A percentile compares a stretch with the other conserved stretches of the same genome.
phyloP scores from a whole-genome alignment of 2,113 vertebrate genomes.

The Reinhardtius hippoglossoides region DNA sequence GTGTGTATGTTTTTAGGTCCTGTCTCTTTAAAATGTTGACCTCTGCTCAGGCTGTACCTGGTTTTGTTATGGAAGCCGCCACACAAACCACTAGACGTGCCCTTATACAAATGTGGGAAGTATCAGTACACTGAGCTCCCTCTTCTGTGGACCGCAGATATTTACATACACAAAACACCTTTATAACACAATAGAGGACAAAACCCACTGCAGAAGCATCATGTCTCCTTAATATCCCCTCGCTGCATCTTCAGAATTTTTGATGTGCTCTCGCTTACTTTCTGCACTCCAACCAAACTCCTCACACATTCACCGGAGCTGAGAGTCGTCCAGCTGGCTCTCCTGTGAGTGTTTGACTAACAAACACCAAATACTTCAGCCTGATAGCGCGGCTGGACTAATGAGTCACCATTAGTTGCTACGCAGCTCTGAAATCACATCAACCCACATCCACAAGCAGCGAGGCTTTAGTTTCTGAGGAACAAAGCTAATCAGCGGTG shows the following conservation, averaged over 20 bases:
- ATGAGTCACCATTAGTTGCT: conserved; percentile 29
- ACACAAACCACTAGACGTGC: no score
- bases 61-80: no score
- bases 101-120: no score
- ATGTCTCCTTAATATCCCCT: background rate
- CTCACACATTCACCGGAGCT: background rate
- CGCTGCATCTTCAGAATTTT: background rate
- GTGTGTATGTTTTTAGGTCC: no score
- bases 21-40: no score
- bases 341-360: conserved; percentile 16
- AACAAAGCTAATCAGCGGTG: background rate
- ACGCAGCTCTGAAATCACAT: conserved; percentile 9
- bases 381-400: conserved; percentile 26
- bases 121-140: no score
- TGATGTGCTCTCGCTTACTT: no score
- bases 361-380: conserved; percentile 31
- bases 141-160: no score
- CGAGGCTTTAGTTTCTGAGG: conserved; percentile 17
- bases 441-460: background rate
- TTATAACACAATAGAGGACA: no score
- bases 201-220: no score
- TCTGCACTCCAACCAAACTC: background rate
- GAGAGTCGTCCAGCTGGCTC: conserved; percentile 30
- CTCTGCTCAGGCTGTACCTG: no score
- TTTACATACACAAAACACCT: no score